phyloP scores from a whole-genome alignment of 2,113 vertebrate species.

The Syngnathus typhle region DNA sequence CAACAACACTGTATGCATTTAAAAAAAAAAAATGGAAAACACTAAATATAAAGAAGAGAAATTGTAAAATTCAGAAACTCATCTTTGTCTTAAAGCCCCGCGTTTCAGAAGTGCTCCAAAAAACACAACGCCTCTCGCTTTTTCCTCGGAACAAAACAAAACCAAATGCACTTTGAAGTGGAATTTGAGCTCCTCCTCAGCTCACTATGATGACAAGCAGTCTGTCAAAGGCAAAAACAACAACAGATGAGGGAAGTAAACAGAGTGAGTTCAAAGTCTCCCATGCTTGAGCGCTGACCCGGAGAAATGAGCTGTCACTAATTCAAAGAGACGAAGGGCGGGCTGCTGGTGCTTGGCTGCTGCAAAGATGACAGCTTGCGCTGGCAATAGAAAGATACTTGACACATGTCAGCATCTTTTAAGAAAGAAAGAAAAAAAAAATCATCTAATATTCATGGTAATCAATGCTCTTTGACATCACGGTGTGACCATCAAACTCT shows the following conservation, averaged over 20 bases:
- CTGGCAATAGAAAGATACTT: slow-evolving; percentile 49
- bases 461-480: slow-evolving; percentile 49
- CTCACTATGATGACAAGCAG: slow-evolving; percentile 29
- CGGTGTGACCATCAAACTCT: slow-evolving; percentile 42
- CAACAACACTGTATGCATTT: background rate
- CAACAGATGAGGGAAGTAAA: slow-evolving; percentile 50
- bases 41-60: background rate
- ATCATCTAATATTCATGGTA: slow-evolving; percentile 52
- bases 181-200: slow-evolving; percentile 14
- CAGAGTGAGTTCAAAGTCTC: slow-evolving; percentile 63
- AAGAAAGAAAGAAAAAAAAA: slow-evolving; percentile 7
- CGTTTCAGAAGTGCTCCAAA: background rate
- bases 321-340: slow-evolving; percentile 49
- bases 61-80: background rate
- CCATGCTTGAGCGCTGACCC: slow-evolving; percentile 52
- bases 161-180: slow-evolving; percentile 47
- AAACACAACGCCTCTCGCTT: slow-evolving; percentile 1
- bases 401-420: slow-evolving; percentile 58
- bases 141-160: slow-evolving; percentile 26
- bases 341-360: background rate
- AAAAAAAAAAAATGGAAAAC: too few species aligned
- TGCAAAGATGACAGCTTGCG: slow-evolving; percentile 56
- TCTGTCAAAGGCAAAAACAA: slow-evolving; percentile 46
- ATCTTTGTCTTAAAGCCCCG: background rate
- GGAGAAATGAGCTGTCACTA: slow-evolving; percentile 66